These are phyloP conservation scores for Aspidoscelis tigris DNA, from an alignment of 2,113 vertebrate genomes.

Conservation along the genomic window DNA sequence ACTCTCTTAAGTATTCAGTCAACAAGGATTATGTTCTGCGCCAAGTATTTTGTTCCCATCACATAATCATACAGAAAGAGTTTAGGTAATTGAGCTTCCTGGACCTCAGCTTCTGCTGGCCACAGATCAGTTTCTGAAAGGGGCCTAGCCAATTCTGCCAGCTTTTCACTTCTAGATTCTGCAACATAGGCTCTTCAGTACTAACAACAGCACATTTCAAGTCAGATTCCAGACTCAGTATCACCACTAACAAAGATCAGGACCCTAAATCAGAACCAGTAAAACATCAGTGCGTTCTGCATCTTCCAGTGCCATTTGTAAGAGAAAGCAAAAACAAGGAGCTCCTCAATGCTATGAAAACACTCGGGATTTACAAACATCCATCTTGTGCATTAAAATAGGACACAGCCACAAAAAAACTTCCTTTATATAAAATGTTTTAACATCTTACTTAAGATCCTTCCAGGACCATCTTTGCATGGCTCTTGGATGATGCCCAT, in stretches of 20 bases:
- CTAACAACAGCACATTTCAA: no score
- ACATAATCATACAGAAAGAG: neutral
- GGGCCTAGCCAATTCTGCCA: neutral
- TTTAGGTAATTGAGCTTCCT: neutral
- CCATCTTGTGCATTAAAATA: neutral
- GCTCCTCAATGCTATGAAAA: neutral
- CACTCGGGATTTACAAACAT: neutral
- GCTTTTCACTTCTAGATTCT: neutral
- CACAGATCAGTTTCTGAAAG: no score
- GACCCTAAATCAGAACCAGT: neutral
- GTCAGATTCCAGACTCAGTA: no score
- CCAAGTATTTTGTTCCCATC: no score
- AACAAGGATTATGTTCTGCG: no score
- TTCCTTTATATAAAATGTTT: neutral
- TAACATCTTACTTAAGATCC: neutral
- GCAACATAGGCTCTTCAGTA: neutral
- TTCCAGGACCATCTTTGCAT: neutral
- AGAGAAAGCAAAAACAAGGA: neutral
- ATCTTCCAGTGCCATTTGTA: neutral
- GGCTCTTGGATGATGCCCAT: no score
- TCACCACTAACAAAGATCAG: neutral
- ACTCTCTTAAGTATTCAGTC: neutral
- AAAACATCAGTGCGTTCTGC: no score
- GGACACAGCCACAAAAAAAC: no score
- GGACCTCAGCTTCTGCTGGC: neutral